Evolutionary conservation across 2,888 invertebrate species (phyloP).

Genomic region (Cantharis rufa): DNA sequence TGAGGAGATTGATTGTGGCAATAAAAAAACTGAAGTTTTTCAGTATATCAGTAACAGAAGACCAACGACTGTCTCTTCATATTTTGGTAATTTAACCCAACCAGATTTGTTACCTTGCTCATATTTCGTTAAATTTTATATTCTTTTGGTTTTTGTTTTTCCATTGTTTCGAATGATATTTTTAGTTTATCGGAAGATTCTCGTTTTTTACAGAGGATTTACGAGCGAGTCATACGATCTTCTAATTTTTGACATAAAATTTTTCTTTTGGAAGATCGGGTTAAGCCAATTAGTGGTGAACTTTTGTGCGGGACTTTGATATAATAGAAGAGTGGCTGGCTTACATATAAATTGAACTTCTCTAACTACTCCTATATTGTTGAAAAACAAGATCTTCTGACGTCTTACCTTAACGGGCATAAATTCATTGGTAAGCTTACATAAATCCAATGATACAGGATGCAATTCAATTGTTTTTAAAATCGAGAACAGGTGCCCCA

Average conservation of each 20-base stretch:
- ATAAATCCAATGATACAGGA: constrained; percentile 30
- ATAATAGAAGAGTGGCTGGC: not conserved
- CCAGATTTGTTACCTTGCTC: not conserved
- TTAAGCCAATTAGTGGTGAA: not conserved
- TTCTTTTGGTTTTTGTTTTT: not conserved
- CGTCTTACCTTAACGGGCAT: constrained; percentile 30
- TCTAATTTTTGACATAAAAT: not conserved
- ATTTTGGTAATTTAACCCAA: not conserved
- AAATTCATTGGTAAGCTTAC: constrained; percentile 14
- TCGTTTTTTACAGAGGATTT: not conserved
- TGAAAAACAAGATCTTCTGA: constrained; percentile 11
- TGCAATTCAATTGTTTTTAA: constrained; percentile 40
- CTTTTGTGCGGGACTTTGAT: not conserved
- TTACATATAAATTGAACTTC: not conserved
- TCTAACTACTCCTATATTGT: not conserved
- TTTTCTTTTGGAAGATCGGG: not conserved
- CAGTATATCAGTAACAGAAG: not conserved
- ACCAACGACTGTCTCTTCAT: not conserved
- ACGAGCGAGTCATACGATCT: not conserved
- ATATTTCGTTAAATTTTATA: not conserved
- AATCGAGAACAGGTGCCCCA: constrained; percentile 34
- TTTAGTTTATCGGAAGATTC: not conserved
- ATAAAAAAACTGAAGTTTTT: not conserved
- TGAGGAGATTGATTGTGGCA: not conserved
- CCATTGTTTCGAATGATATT: not conserved